These are phyloP conservation scores for Ornithoptera alexandrae DNA, from an alignment of 2,888 invertebrate genomes.

Conservation along the genomic window DNA sequence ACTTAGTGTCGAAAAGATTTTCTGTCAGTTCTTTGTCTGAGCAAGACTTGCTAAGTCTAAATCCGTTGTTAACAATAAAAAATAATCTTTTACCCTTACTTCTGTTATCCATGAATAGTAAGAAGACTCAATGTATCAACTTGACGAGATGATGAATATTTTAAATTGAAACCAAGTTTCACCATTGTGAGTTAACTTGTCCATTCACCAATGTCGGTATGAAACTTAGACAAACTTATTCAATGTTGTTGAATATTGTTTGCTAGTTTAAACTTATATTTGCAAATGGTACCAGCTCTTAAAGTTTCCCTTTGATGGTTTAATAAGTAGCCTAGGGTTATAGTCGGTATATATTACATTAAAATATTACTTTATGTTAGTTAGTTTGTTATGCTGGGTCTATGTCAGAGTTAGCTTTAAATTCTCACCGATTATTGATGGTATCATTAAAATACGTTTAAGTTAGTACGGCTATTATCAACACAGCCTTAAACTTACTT, in stretches of 20 bases:
- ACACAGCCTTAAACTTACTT: too few species aligned
- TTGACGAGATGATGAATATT: background rate
- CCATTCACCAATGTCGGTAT: slow-evolving; percentile 8
- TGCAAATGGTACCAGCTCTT: slow-evolving; percentile 6
- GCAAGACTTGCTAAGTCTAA: too few species aligned
- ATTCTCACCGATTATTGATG: too few species aligned
- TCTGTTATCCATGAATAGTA: background rate
- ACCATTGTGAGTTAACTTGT: slow-evolving; percentile 13
- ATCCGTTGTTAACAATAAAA: too few species aligned
- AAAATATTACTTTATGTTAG: too few species aligned
- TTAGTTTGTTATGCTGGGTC: too few species aligned
- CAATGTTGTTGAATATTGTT: slow-evolving; percentile 4
- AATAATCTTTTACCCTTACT: background rate
- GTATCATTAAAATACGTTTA: too few species aligned
- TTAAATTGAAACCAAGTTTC: background rate
- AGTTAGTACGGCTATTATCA: too few species aligned
- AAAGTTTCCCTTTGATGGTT: slow-evolving; percentile 7
- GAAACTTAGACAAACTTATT: slow-evolving; percentile 9
- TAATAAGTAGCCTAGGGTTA: background rate
- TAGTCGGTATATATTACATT: background rate
- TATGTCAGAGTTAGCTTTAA: too few species aligned
- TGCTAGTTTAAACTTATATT: slow-evolving; percentile 10
- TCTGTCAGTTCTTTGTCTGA: too few species aligned
- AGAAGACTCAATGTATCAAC: background rate
- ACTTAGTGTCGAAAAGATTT: too few species aligned